Evolutionary conservation across 2,797 vertebrate species (phyloP), one percentile per base, ranked within the genome.

Genomic region (Tenualosa thibaudeaui): DNA sequence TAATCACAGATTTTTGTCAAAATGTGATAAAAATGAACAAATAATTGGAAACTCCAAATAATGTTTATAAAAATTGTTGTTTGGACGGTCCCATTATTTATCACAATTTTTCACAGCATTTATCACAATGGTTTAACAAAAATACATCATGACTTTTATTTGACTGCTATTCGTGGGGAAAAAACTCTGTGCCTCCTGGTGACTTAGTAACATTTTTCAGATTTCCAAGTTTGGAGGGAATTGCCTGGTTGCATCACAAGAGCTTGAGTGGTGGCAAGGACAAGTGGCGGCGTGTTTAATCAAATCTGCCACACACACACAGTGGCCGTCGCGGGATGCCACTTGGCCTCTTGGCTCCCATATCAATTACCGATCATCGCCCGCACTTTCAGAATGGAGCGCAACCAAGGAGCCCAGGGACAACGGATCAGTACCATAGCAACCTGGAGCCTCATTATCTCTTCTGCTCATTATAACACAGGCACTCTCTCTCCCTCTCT

Each of bases 361-460:
- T 78, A 78, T 78, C 71, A 78, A 78, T 78, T 78, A 46, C 71
- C 15, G 40, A 78, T 78, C 71, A 46, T 78, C 37, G 43, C 37
- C 3, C 22, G 19, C 37, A 46, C 71, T 78, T 17, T 78, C 71
- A 24, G 43, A 78, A 78, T 7, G 37, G 26, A 46, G 40, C 71
- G 4, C 7, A 22, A 46, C 71, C 71, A 19, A 78, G 17, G 71
- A 43, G 17, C 71, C 54, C 54, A 43, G 71, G 71, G 71, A 78
- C 40, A 17, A 8, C 19, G 37, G 17, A 46, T 46, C 40, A 22
- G 15, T 40, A 78, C 71, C 71, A 46, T 78, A 46, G 71, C 71
- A 78, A 78, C 71, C 71, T 46, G 40, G 71, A 46, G 71, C 71
- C 71, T 78, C 71, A 78, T 78, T 78, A 78, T 78, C 40, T 40